phyloP scores from a whole-genome alignment of 2,888 invertebrate species.

The Habroteleia sp. region DNA sequence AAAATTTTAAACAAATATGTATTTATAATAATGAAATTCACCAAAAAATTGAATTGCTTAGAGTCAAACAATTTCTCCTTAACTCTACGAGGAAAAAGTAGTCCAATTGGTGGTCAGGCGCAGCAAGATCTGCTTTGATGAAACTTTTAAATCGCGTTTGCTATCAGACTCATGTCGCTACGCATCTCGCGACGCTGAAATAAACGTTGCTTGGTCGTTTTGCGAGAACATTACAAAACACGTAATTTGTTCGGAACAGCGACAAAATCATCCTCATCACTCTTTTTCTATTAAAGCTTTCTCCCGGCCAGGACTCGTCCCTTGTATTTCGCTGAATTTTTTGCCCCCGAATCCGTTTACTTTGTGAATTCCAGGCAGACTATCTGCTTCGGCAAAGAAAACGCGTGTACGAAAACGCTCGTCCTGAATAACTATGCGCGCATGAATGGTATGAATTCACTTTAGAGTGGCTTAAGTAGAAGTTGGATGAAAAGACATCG shows the following conservation, averaged over 20 bases:
- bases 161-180: background rate
- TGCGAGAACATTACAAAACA: conserved; percentile 31
- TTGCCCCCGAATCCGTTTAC: conserved; percentile 18
- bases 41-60: too few relatives aligned
- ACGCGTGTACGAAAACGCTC: conserved; percentile 42
- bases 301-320: conserved; percentile 2
- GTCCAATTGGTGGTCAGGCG: too few relatives aligned
- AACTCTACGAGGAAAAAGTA: conserved; percentile 1
- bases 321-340: conserved; percentile 26
- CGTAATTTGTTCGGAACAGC: conserved; percentile 35
- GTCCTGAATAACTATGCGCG: conserved; percentile 44
- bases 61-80: conserved; percentile 20
- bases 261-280: conserved; percentile 37
- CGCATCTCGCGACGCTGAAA: conserved; percentile 27
- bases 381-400: conserved; percentile 41
- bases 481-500: conserved; percentile 56
- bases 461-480: conserved; percentile 40
- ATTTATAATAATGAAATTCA: too few relatives aligned
- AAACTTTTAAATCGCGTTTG: conserved; percentile 28
- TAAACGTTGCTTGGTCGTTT: conserved; percentile 22
- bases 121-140: conserved; percentile 23
- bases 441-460: conserved; percentile 51
- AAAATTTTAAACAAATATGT: too few relatives aligned
- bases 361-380: conserved; percentile 36
- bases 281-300: conserved; percentile 23